These are phyloP conservation scores for Lasius fuliginosus DNA, from an alignment of 2,888 invertebrate genomes.

Conservation along the genomic window DNA sequence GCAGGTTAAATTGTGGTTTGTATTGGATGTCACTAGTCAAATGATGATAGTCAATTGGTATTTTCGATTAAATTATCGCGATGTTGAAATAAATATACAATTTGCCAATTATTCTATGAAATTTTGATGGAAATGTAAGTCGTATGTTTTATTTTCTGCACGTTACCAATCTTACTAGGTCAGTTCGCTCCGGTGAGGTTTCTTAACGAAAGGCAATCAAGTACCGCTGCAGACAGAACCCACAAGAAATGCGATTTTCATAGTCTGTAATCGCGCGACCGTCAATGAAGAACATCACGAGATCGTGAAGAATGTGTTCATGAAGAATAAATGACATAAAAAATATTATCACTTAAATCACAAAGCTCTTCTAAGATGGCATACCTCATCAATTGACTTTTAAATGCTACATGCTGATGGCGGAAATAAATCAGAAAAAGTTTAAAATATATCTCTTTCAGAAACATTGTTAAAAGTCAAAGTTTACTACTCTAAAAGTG, in stretches of 20 bases:
- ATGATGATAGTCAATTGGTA: not conserved
- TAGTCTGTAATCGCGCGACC: conserved; percentile 50
- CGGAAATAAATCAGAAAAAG: not conserved
- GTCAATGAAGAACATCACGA: conserved; percentile 26
- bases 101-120: not conserved
- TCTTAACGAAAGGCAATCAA: conserved; percentile 73
- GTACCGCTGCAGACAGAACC: conserved; percentile 65
- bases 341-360: conserved; percentile 10
- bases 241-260: conserved; percentile 65
- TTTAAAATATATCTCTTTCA: not conserved
- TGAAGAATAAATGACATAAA: not conserved
- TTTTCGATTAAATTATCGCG: not conserved
- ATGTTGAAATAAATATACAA: not conserved
- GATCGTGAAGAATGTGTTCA: not conserved
- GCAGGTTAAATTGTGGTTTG: not conserved
- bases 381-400: not conserved
- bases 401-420: not conserved
- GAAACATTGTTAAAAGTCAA: not conserved
- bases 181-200: conserved; percentile 39
- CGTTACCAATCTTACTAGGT: conserved; percentile 55
- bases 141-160: conserved; percentile 31
- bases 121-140: not conserved
- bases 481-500: not conserved
- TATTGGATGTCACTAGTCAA: not conserved
- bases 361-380: not conserved